Evolutionary conservation across 1,140 invertebrate species (phyloP), one percentile per base, ranked within the genome.

Genomic region (Littorina saxatilis): DNA sequence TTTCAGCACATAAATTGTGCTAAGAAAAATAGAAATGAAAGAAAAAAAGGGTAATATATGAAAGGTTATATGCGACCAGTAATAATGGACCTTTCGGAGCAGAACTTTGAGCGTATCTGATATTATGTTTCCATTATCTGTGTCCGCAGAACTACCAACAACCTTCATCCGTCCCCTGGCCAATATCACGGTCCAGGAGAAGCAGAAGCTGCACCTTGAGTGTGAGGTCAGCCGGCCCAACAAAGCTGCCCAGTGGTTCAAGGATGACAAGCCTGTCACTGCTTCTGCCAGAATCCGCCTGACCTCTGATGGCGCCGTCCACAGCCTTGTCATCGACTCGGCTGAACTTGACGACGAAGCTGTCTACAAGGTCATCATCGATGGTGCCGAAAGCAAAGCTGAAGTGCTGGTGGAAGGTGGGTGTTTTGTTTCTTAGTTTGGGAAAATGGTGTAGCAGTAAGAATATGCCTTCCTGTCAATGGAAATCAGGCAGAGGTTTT

Each of bases 181-280:
- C 61, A 89, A 90, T 47, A 58, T 86, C 32, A 85, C 89, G 58
- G 84, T 89, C 43, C 87, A 86, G 78, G 90, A 91, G 79, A 87
- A 87, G 27, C 83, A 86, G 35, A 79, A 83, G 20, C 84, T 89
- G 7, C 83, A 81, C 40, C 79, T 91, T 58, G 86, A 83, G 74
- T 90, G 89, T 88, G 98, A 99, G 92, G 94, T 99, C 61, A 98
- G 99, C 91, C 98, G 99, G 93, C 96, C 96, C 23, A 95, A 95
- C 87, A 97, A 97, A 85, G 96, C 97, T 84, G 98, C 99, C 0
- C 96, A 96, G 93, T 99, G 99, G 99, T 97, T 95, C 91, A 97
- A 97, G 91, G 96, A 96, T 84, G 96, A 96, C 50, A 82, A 89
- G 40, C 82, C 35, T 3, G 4, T 87, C 27, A 58, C 40, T 39